Conservation (phyloP, 2,888 invertebrate genomes). For the Amiota minor region DNA sequence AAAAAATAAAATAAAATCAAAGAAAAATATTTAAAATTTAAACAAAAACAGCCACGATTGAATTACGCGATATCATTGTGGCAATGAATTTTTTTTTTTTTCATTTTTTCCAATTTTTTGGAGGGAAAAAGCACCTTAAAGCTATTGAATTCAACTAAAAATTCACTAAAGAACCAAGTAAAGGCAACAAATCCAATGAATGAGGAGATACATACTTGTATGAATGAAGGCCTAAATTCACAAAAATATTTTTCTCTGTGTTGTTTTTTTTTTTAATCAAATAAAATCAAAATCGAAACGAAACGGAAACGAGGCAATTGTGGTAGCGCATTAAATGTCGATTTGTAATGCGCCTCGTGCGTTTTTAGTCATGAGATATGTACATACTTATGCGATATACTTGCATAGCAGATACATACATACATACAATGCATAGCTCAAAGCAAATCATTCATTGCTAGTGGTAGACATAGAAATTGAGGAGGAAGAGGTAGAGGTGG, state of each 20-base stretch:
- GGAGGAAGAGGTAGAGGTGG: neutral
- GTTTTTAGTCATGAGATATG: slow-evolving; percentile 57
- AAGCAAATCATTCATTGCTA: neutral
- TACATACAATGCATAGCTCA: neutral
- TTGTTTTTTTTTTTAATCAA: no score
- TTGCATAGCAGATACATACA: neutral
- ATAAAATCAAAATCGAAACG: slow-evolving; percentile 19
- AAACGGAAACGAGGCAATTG: slow-evolving; percentile 57
- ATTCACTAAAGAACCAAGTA: neutral
- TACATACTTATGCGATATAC: slow-evolving; percentile 36
- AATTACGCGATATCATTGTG: slow-evolving; percentile 65
- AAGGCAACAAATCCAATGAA: slow-evolving; percentile 39
- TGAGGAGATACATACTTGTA: neutral
- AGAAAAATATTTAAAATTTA: slow-evolving; percentile 37
- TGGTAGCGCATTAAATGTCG: slow-evolving; percentile 67
- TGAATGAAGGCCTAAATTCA: slow-evolving; percentile 11
- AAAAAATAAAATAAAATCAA: slow-evolving; percentile 1
- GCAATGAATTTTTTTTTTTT: slow-evolving; percentile 17
- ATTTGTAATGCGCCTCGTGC: slow-evolving; percentile 58
- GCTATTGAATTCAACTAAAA: slow-evolving; percentile 5
- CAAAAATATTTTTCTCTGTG: no score
- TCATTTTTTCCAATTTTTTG: no score
- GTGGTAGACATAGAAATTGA: slow-evolving; percentile 33
- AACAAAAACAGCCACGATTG: slow-evolving; percentile 65
- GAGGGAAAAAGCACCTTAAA: neutral